Base-by-base conservation (phyloP, 2,888 invertebrate species). In the Prostheceraeus crozeri region DNA sequence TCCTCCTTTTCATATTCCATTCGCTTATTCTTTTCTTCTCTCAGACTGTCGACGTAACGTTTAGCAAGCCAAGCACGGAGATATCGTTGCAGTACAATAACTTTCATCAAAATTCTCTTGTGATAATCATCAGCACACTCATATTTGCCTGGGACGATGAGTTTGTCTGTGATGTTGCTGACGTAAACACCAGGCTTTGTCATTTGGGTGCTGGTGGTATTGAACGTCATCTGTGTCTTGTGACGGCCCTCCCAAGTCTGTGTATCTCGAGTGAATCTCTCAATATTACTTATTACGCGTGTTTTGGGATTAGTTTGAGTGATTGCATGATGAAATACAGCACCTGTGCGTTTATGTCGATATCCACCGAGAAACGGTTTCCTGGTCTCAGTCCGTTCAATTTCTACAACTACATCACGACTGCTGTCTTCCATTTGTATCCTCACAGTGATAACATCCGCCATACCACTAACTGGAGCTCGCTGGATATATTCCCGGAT, bases 331-430 rank as follows among this genome's bases (percentile, higher is more conserved):
- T 86, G 83, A 72, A 84, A 90, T 68, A 84, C 81, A 6, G 81
- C 74, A 21, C 84, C 83, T 58, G 84, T 85, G 55, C 80, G 71
- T 65, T 81, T 81, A 73, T 90, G 82, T 62, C 81, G 80, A 76
- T 85, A 90, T 30, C 90, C 90, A 54, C 89, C 87, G 65, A 85
- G 76, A 77, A 83, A 86, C 0, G 87, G 86, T 71, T 89, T 89
- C 35, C 79, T 71, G 36, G 66, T 66, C 27, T 68, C 69, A 2
- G 69, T 63, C 58, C 73, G 63, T 60, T 74, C 74, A 46, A 76
- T 73, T 65, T 75, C 75, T 10, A 76, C 74, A 2, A 74, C 72
- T 25, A 74, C 70, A 65, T 73, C 72, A 64, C 68, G 63, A 31
- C 65, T 67, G 33, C 67, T 68, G 45, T 70, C 69, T 36, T 70